phyloP scores from a whole-genome alignment of 2,888 invertebrate genomes.

The Disparrhopalites patrizii region DNA sequence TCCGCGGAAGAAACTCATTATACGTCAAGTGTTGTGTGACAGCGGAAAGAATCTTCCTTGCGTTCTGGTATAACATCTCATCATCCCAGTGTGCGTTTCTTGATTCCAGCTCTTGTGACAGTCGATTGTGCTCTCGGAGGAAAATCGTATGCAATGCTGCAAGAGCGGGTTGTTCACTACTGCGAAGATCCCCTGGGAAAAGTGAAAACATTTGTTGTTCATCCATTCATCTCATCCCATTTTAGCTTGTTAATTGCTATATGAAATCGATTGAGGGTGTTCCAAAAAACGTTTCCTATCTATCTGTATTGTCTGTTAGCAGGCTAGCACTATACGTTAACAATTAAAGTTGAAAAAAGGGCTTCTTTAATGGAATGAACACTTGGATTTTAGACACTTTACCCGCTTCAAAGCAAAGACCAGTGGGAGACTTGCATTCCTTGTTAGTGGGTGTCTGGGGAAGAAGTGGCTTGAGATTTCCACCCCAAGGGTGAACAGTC shows the following conservation, averaged over 20 bases:
- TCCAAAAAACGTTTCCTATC: too few relatives aligned
- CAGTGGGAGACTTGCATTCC: constrained; percentile 54
- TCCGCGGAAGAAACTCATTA: constrained; percentile 83
- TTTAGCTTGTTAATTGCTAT: too few relatives aligned
- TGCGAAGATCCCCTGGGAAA: constrained; percentile 72
- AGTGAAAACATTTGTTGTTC: too few relatives aligned
- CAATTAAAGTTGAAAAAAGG: too few relatives aligned
- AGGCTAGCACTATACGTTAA: too few relatives aligned
- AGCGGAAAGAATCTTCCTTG: constrained; percentile 70
- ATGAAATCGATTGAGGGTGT: background rate
- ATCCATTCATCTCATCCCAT: too few relatives aligned
- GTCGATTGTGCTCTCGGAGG: constrained; percentile 82
- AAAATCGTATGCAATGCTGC: constrained; percentile 84
- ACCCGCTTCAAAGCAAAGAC: constrained; percentile 51
- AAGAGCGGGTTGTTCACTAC: constrained; percentile 85
- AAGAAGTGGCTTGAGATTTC: constrained; percentile 51
- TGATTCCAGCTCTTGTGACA: constrained; percentile 70
- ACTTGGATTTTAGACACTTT: background rate
- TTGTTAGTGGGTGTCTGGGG: constrained; percentile 53
- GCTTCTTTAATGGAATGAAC: too few relatives aligned
- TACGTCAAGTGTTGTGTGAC: constrained; percentile 75
- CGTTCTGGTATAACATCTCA: constrained; percentile 74
- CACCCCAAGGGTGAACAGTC: constrained; percentile 51
- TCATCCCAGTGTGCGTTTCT: constrained; percentile 88
- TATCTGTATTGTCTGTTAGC: too few relatives aligned